These are phyloP conservation scores for Epinephelus lanceolatus DNA, from an alignment of 2,113 vertebrate species.

Conservation along the genomic window DNA sequence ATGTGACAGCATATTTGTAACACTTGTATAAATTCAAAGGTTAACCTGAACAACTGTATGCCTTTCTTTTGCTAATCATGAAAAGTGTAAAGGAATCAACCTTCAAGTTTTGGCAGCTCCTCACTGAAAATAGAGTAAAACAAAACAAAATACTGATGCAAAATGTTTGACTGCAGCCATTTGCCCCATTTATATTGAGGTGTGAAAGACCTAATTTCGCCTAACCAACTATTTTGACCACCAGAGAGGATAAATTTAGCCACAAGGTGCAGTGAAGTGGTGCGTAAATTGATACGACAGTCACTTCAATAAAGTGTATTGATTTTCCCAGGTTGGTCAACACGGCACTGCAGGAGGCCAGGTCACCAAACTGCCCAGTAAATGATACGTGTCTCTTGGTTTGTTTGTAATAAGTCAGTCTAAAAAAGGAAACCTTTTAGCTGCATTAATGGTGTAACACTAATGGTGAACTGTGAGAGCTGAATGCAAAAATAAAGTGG, in stretches of 20 bases:
- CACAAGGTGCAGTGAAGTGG: background rate
- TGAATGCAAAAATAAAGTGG: background rate
- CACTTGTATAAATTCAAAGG: background rate
- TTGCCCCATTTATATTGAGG: background rate
- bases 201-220: too few species aligned
- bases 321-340: background rate
- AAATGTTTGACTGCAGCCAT: background rate
- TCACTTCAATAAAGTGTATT: constrained; percentile 8
- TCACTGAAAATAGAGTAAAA: background rate
- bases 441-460: background rate
- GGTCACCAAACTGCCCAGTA: background rate
- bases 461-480: background rate
- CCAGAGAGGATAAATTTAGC: background rate
- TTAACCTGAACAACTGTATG: background rate
- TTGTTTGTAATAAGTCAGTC: background rate
- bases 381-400: constrained; percentile 24
- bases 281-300: background rate
- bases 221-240: background rate
- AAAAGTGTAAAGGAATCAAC: background rate
- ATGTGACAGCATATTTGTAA: background rate
- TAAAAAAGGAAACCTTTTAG: background rate
- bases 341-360: background rate
- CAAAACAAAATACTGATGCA: background rate
- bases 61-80: background rate
- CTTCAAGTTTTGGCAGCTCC: background rate